phyloP scores from a whole-genome alignment of 1,140 invertebrate species.

The Trichonephila clavata region DNA sequence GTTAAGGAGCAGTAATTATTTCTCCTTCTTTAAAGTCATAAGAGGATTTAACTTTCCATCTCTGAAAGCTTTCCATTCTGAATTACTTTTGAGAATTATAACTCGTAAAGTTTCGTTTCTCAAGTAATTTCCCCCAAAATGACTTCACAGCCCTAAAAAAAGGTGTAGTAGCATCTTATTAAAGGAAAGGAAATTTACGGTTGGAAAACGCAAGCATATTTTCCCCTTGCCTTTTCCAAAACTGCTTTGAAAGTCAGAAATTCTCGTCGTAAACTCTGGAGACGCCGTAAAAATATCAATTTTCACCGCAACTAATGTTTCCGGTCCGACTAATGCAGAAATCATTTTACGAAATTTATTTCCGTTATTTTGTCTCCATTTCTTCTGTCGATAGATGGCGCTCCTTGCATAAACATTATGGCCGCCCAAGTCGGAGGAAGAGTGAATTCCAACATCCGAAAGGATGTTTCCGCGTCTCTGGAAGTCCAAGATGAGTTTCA shows the following conservation, averaged over 20 bases:
- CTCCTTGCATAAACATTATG: slow-evolving; percentile 60
- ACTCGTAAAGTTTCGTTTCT: slow-evolving; percentile 17
- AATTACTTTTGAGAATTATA: slow-evolving; percentile 41
- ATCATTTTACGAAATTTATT: slow-evolving; percentile 68
- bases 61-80: not conserved
- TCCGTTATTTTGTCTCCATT: slow-evolving; percentile 1
- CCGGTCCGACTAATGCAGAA: slow-evolving; percentile 47
- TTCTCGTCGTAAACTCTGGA: slow-evolving; percentile 41
- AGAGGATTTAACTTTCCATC: slow-evolving; percentile 35
- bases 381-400: slow-evolving; percentile 71
- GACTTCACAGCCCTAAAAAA: not conserved
- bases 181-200: slow-evolving; percentile 23
- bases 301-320: slow-evolving; percentile 59
- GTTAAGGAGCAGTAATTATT: not conserved
- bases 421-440: not conserved
- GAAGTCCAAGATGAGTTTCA: not conserved
- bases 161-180: not conserved
- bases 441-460: slow-evolving; percentile 45
- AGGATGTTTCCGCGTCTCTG: not conserved
- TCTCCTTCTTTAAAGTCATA: not conserved
- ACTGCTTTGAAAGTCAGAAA: slow-evolving; percentile 19
- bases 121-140: not conserved
- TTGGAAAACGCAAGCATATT: not conserved
- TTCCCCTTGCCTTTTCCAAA: not conserved
- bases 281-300: slow-evolving; percentile 63